Percentiles rank a stretch among this genome's conserved stretches.
Evolutionary conservation across 2,113 vertebrate genomes (phyloP).

Genomic region (Balaenoptera acutorostrata): DNA sequence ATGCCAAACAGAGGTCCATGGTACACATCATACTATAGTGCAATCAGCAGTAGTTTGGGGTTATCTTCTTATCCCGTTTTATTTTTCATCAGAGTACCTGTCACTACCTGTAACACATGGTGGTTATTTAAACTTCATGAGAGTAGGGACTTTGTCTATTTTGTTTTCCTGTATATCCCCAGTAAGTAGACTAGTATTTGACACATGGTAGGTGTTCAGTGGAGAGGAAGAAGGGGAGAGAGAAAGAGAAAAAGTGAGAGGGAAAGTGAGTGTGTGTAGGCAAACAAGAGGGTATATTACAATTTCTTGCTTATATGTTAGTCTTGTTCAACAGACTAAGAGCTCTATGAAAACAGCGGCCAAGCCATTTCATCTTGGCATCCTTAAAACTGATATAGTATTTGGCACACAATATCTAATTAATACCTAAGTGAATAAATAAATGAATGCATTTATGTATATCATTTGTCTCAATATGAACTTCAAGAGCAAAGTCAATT

Average conservation of each 20-base stretch:
- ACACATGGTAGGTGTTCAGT: not conserved
- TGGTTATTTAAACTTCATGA: not conserved
- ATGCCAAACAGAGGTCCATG: not conserved
- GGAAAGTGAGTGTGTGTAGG: not conserved
- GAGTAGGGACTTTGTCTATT: not conserved
- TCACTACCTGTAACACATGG: fast-evolving
- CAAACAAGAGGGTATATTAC: fast-evolving
- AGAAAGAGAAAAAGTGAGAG: not conserved
- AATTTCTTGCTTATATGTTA: not conserved
- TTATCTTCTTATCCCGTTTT: not conserved
- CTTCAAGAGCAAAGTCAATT: not conserved
- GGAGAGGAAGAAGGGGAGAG: not conserved
- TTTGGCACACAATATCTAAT: not conserved
- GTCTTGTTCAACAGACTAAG: not conserved
- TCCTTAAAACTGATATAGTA: not conserved
- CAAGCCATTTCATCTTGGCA: not conserved
- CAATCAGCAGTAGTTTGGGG: not conserved
- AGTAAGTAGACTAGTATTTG: not conserved
- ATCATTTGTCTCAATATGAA: not conserved
- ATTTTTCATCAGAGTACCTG: not conserved
- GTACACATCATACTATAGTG: fast-evolving
- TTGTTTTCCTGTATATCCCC: not conserved
- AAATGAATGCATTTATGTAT: not conserved
- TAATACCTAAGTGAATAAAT: not conserved
- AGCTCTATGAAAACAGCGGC: not conserved